These are phyloP conservation scores for Centroberyx gerrardi DNA, from an alignment of 2,797 vertebrate species.

Conservation along the genomic window DNA sequence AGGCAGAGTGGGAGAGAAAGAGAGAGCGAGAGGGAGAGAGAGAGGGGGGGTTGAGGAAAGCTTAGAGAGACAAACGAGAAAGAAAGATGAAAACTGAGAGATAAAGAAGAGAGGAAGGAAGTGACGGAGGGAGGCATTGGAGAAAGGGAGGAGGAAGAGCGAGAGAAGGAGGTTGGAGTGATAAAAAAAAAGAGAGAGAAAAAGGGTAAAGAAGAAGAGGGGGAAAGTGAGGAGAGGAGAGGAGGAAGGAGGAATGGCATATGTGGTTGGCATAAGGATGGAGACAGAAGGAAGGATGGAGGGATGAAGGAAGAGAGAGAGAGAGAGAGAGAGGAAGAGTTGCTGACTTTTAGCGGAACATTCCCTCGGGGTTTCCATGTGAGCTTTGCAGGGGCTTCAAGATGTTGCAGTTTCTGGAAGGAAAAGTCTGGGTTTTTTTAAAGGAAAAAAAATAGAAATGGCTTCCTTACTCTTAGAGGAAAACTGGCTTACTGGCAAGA, in stretches of 20 bases:
- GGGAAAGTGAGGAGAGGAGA: neutral
- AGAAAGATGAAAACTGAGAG: neutral
- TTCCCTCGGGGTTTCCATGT: constrained; percentile 54
- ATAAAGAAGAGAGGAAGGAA: neutral
- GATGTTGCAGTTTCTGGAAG: constrained; percentile 15
- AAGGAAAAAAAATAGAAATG: no score
- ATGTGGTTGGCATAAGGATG: constrained; percentile 63
- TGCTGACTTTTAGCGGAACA: constrained; percentile 59
- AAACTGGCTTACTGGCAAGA: neutral
- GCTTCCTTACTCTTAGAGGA: constrained; percentile 8
- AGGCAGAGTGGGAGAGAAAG: no score
- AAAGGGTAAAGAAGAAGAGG: neutral
- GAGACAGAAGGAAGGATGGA: constrained; percentile 57
- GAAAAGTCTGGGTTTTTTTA: constrained; percentile 5
- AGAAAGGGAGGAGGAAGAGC: neutral
- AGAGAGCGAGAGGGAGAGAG: no score
- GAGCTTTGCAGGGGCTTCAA: constrained; percentile 1
- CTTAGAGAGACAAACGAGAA: no score
- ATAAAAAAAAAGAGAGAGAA: neutral
- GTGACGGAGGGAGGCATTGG: no score
- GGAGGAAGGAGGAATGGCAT: constrained; percentile 4
- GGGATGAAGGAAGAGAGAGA: constrained; percentile 21
- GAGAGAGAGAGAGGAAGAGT: constrained; percentile 44
- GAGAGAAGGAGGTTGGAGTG: neutral
- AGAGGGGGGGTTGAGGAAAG: neutral